A percentile compares a stretch with the other conserved stretches of the same genome.
Conservation (phyloP, 2,888 invertebrate genomes). For the Argyresthia goedartella region DNA sequence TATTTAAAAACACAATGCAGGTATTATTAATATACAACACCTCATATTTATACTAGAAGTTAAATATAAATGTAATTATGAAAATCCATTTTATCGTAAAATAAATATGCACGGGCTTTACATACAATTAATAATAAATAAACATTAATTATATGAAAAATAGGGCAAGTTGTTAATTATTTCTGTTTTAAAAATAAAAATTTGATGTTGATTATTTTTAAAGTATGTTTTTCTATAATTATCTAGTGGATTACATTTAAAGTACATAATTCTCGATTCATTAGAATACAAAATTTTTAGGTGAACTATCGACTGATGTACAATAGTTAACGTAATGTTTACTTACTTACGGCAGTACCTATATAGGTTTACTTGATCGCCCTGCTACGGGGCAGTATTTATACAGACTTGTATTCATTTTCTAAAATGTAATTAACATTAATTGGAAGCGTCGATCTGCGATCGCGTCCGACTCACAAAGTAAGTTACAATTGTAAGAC, state of each 20-base stretch:
- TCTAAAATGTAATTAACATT: conserved; percentile 54
- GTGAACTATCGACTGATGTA: conserved; percentile 69
- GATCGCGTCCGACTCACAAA: conserved; percentile 51
- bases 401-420: conserved; percentile 64
- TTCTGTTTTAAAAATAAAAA: conserved; percentile 69
- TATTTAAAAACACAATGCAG: conserved; percentile 64
- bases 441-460: conserved; percentile 56
- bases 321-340: conserved; percentile 66
- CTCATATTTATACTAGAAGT: conserved; percentile 68
- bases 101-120: conserved; percentile 67
- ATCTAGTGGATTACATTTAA: conserved; percentile 64
- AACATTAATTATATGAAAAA: conserved; percentile 62
- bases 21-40: conserved; percentile 66
- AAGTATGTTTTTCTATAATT: conserved; percentile 42
- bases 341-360: conserved; percentile 66
- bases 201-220: conserved; percentile 68
- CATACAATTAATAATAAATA: conserved; percentile 58
- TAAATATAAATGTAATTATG: conserved; percentile 65
- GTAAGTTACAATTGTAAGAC: conserved; percentile 64
- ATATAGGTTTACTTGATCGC: conserved; percentile 60
- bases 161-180: conserved; percentile 75
- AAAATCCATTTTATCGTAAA: conserved; percentile 56
- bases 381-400: conserved; percentile 43
- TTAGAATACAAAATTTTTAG: conserved; percentile 68
- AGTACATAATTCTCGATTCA: conserved; percentile 66